Base-by-base conservation (phyloP, 2,113 vertebrate genomes). In the Siniperca chuatsi region DNA sequence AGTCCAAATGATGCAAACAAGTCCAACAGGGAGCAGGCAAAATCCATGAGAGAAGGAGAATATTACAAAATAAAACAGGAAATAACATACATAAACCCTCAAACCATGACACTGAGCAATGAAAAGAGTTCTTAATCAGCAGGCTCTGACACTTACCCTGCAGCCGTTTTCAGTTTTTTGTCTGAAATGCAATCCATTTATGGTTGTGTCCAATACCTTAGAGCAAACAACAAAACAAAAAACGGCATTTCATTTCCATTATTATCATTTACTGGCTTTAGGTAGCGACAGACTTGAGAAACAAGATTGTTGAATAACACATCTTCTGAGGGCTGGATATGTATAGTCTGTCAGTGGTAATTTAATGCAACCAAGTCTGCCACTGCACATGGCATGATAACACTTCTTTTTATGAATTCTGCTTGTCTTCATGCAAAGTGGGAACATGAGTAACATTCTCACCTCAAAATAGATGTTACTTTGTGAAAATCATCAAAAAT, bases 381-480 rank as follows among this genome's bases (percentile, higher is more conserved):
- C 57, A 35, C 78, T 81, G 82, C 81, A 66, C 55, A 23, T 35
- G 4, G 67, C 70, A 76, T 40, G 75, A 89, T 83, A 90, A 83
- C 88, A 79, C 84, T 61, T 80, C 4, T 16, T 72, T 77, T 61
- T 85, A 73, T 82, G 60, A 87, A 77, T 87, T 64, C 71, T 52
- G 54, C 65, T 82, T 68, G 57, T 81, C 71, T 90, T 73, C 64
- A 55, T 87, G 82, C 73, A 67, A 79, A 80, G 86, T 78, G 81
- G 29, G 65, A 87, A 81, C 8, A 33, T 54, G 86, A 88, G 87
- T 71, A 86, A 89, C 60, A 82, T 83, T 90, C 86, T 92, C 90
- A 66, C 87, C 80, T 89, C 44, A 80, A 90, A 90, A 90, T 83
- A 90, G 85, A 88, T 68, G 67, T 75, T 87, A 78, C 86, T 84